phyloP scores from a whole-genome alignment of 2,113 vertebrate genomes.

The Atrichornis clamosus region DNA sequence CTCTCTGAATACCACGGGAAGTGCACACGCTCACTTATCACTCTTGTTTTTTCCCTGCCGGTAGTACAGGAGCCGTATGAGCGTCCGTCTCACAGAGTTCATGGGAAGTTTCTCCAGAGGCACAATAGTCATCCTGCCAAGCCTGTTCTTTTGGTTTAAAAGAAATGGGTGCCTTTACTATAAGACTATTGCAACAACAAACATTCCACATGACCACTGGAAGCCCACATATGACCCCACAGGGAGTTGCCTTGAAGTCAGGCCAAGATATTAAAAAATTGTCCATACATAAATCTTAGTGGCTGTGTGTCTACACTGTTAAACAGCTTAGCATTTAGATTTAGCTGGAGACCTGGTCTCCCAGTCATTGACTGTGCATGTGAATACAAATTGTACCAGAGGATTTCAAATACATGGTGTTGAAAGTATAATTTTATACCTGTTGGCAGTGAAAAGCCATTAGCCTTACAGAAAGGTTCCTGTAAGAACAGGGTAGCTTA shows the following conservation, averaged over 20 bases:
- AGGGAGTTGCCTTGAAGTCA: background rate
- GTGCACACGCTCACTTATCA: background rate
- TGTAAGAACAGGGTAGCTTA: background rate
- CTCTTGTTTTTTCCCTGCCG: background rate
- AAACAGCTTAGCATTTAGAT: background rate
- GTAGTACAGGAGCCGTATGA: background rate
- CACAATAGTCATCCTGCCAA: background rate
- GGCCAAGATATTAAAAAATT: background rate
- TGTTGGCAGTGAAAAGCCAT: background rate
- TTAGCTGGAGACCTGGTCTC: background rate
- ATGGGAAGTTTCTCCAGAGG: background rate
- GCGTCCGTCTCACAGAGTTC: background rate
- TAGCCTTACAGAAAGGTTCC: background rate
- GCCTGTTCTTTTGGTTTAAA: background rate
- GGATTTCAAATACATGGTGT: background rate
- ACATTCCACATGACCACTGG: background rate
- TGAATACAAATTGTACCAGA: background rate
- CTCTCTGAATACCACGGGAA: background rate
- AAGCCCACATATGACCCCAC: background rate
- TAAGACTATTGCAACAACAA: background rate
- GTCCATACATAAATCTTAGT: background rate
- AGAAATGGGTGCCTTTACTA: background rate
- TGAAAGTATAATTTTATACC: background rate
- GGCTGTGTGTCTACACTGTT: background rate
- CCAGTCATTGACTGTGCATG: background rate